Conservation (phyloP, 2,888 invertebrate species). For the Sarcophaga caerulescens region DNA sequence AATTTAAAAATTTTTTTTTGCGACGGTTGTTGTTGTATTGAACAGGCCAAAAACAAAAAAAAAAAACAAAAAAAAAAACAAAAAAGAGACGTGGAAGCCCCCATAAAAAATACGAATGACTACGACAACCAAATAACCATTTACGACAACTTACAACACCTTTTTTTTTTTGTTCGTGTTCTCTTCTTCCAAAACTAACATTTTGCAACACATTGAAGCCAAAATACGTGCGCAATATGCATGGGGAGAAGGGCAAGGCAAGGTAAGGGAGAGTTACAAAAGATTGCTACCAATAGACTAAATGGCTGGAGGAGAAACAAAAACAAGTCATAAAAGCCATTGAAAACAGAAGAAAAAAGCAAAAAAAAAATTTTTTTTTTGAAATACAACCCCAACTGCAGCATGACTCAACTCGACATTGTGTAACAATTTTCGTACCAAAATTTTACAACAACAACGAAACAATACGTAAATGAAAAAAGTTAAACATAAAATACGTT, state of each 20-base stretch:
- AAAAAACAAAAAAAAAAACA: too few relatives aligned
- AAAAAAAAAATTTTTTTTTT: not conserved
- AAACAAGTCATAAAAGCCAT: conserved; percentile 51
- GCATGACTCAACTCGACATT: conserved; percentile 67
- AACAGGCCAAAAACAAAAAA: not conserved
- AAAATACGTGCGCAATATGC: too few relatives aligned
- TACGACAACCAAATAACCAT: not conserved
- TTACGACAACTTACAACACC: conserved; percentile 2
- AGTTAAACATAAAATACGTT: not conserved
- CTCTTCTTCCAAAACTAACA: too few relatives aligned
- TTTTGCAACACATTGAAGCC: too few relatives aligned
- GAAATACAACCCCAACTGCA: conserved; percentile 60
- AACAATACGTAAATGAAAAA: not conserved
- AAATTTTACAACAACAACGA: not conserved
- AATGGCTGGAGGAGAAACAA: not conserved
- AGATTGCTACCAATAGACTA: not conserved
- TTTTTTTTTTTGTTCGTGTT: too few relatives aligned
- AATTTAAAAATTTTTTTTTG: too few relatives aligned
- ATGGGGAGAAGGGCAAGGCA: too few relatives aligned
- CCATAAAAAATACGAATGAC: not conserved
- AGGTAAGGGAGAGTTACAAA: not conserved
- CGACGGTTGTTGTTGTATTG: not conserved
- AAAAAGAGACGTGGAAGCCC: not conserved
- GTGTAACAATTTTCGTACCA: conserved; percentile 38
- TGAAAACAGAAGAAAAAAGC: conserved; percentile 4